Conservation (phyloP, 2,888 invertebrate genomes). For the Idaea dimidiata region DNA sequence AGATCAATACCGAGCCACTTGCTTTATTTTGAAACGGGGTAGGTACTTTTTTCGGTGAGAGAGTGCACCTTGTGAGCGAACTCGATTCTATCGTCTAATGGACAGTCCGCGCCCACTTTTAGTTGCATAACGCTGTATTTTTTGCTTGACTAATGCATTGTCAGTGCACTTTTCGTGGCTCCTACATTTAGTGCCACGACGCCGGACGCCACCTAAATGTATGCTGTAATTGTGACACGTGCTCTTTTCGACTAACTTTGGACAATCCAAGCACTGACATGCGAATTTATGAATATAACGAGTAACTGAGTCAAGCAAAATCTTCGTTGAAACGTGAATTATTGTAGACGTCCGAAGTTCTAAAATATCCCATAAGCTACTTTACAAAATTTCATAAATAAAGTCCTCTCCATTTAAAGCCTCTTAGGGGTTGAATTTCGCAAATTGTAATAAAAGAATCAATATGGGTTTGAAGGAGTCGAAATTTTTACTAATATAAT, state of each 20-base stretch:
- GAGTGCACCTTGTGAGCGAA: slow-evolving; percentile 14
- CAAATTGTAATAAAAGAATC: too few relatives aligned
- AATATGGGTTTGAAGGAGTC: too few relatives aligned
- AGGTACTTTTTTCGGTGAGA: slow-evolving; percentile 21
- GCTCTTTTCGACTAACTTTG: background rate
- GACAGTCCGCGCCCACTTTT: slow-evolving; percentile 26
- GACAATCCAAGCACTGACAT: background rate
- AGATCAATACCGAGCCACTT: slow-evolving; percentile 38
- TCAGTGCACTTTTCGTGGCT: slow-evolving; percentile 12
- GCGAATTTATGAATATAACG: background rate
- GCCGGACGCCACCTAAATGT: background rate
- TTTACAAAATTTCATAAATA: too few relatives aligned
- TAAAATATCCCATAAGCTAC: too few relatives aligned
- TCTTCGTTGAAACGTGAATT: too few relatives aligned
- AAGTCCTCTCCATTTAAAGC: too few relatives aligned
- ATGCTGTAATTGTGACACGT: background rate
- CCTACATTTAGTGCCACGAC: background rate
- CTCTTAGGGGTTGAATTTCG: too few relatives aligned
- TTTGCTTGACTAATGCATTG: slow-evolving; percentile 35
- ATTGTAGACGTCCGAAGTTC: too few relatives aligned
- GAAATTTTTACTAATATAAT: too few relatives aligned
- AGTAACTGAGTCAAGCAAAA: too few relatives aligned
- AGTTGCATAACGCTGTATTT: slow-evolving; percentile 21
- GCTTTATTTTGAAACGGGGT: slow-evolving; percentile 26
- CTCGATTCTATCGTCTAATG: slow-evolving; percentile 28